Evolutionary conservation across 2,113 vertebrate species (phyloP), one percentile per base, ranked within the genome.

Genomic region (Bombycilla garrulus): DNA sequence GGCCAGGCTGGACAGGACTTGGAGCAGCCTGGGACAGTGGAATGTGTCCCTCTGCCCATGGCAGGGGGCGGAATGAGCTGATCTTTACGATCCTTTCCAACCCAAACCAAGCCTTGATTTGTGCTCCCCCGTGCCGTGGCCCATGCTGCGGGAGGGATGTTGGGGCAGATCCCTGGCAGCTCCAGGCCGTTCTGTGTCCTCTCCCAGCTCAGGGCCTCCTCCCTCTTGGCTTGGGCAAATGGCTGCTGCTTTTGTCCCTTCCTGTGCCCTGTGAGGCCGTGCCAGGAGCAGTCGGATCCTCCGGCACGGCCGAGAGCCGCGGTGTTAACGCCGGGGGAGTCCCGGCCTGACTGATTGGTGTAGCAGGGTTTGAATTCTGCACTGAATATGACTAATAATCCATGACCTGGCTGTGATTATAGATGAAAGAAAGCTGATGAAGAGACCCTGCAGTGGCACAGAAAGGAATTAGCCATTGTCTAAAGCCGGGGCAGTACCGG

Each of bases 401-500:
- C 88, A 51, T 96, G 85, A 81, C 93, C 86, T 95, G 94, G 51
- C 95, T 90, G 82, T 96, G 95, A 94, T 93, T 93, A 84, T 77
- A 84, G 95, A 94, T 96, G 95, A 96, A 95, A 95, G 92, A 16
- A 95, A 88, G 79, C 95, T 90, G 88, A 96, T 95, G 92, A 90
- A 86, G 88, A 90, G 92, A 81, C 90, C 93, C 95, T 81, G 91
- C 94, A 23, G 94, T 70, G 90, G 72, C 90, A 86, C 93, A 83
- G 92, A 96, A 88, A 88, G 80, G 92, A 93, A 95, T 96, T 76
- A 96, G 95, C 87, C 92, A 96, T 96, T 97, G 91, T 95, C 95
- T 94, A 96, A 95, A 90, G 90, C 67, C 58, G 35, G 88, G 93
- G 81, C 86, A 95, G 91, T 62, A 82, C 88, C 60, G 20, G 73